Evolutionary conservation across 2,113 vertebrate species (phyloP), one percentile per base, ranked within the genome.

Genomic region (Otus sunia): DNA sequence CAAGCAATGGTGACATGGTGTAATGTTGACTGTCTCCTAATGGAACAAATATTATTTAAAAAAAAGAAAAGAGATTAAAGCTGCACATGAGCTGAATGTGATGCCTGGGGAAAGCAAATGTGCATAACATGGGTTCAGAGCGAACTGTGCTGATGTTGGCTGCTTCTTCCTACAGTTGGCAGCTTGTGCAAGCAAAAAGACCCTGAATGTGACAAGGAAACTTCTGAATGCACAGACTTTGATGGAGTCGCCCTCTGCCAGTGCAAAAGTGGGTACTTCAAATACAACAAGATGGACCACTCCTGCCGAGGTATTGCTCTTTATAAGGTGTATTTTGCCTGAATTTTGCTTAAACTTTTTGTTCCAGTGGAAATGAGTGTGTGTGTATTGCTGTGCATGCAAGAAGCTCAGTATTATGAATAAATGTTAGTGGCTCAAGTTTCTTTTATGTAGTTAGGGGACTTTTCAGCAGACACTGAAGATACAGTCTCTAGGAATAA

Each of bases 251-350:
- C 98, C 0, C 91, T 95, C 85, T 99, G 99, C 90, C 98, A 99
- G 92, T 99, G 99, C 98, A 98, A 97, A 49, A 97, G 97, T 1
- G 99, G 99, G 16, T 99, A 99, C 98, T 99, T 99, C 97, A 99
- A 99, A 95, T 99, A 99, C 98, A 98, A 98, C 96, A 98, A 96
- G 49, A 99, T 99, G 52, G 99, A 99, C 94, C 97, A 98, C 92
- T 99, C 98, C 77, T 99, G 99, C 98, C 98, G 99, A 98, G 99
- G 99, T 99, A 97, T 37, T 75, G 73, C 29, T 75, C 66, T 73
- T 76, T 26, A 12, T 14, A 66, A 56, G 12, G 2, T 2, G 7
- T 11, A 15, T 37, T 41, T 92, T n/a, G 16, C 26, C 29, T 86
- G 62, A 30, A 50, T 87, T 47, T 50, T 84, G n/a, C 52, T 68